These are phyloP conservation scores for Malachius bipustulatus DNA, from an alignment of 2,888 invertebrate species.

Conservation along the genomic window DNA sequence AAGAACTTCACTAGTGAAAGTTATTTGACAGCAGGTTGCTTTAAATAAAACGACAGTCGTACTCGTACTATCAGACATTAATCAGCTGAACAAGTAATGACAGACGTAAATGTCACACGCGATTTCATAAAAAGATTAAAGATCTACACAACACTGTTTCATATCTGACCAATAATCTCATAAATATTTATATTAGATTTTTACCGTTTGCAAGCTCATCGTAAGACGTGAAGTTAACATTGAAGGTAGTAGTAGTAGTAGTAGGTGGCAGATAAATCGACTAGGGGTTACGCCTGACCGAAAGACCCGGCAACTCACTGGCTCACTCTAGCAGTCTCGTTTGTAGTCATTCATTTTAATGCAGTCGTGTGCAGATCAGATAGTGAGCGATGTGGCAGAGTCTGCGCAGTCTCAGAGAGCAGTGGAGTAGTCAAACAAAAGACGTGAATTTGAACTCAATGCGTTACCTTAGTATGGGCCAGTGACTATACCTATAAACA, in stretches of 20 bases:
- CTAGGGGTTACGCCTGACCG: slow-evolving; percentile 25
- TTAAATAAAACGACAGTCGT: too few relatives aligned
- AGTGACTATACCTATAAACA: slow-evolving; percentile 40
- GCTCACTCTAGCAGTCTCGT: slow-evolving; percentile 32
- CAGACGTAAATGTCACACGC: too few relatives aligned
- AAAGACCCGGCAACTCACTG: slow-evolving; percentile 31
- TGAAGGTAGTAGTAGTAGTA: slow-evolving; percentile 31
- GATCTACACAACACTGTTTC: too few relatives aligned
- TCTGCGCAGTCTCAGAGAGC: slow-evolving; percentile 34
- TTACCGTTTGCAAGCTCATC: slow-evolving; percentile 35
- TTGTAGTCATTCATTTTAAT: too few relatives aligned
- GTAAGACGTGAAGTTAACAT: slow-evolving; percentile 34
- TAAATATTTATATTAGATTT: too few relatives aligned
- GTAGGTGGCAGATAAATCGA: slow-evolving; percentile 24
- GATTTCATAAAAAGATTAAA: too few relatives aligned
- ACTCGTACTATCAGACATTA: too few relatives aligned
- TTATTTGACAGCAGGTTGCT: too few relatives aligned
- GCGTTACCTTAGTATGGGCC: slow-evolving; percentile 37
- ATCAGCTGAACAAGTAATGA: too few relatives aligned
- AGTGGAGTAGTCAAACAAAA: slow-evolving; percentile 26
- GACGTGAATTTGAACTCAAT: slow-evolving; percentile 31
- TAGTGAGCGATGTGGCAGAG: slow-evolving; percentile 32
- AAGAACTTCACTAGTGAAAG: too few relatives aligned
- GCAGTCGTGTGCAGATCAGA: slow-evolving; percentile 32
- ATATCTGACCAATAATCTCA: too few relatives aligned